A percentile compares a stretch with the other conserved stretches of the same genome.
Evolutionary conservation across 2,113 vertebrate species (phyloP).

Genomic region (Anolis carolinensis): DNA sequence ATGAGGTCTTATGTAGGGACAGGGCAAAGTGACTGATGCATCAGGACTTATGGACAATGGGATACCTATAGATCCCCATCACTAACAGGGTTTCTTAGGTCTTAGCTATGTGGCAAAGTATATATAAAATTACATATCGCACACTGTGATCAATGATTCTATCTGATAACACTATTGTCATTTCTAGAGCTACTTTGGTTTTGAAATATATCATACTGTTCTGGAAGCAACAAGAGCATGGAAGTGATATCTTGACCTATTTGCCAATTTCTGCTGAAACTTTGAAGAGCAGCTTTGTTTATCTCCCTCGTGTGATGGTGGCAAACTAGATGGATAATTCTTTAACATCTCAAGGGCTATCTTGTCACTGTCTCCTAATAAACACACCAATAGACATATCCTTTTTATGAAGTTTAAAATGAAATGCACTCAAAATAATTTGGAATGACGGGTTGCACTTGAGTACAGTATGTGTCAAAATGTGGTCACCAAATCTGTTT

Average conservation of each 20-base stretch:
- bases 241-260: neutral
- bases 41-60: too few relatives aligned
- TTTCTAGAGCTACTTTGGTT: neutral
- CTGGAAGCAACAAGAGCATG: neutral
- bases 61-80: too few relatives aligned
- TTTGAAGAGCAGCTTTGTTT: neutral
- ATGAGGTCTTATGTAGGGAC: too few relatives aligned
- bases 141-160: too few relatives aligned
- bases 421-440: constrained; percentile 15
- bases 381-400: neutral
- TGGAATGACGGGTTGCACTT: neutral
- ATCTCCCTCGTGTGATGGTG: neutral
- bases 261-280: neutral
- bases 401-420: constrained; percentile 22
- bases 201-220: neutral
- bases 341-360: constrained; percentile 2
- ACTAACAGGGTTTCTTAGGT: too few relatives aligned
- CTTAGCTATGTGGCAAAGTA: too few relatives aligned
- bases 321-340: neutral
- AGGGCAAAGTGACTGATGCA: too few relatives aligned
- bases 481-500: neutral
- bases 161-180: neutral
- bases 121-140: too few relatives aligned
- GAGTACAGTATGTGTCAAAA: neutral
- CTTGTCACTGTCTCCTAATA: neutral